These are phyloP conservation scores for Bradypodion pumilum DNA, from an alignment of 2,797 vertebrate genomes.

Conservation along the genomic window DNA sequence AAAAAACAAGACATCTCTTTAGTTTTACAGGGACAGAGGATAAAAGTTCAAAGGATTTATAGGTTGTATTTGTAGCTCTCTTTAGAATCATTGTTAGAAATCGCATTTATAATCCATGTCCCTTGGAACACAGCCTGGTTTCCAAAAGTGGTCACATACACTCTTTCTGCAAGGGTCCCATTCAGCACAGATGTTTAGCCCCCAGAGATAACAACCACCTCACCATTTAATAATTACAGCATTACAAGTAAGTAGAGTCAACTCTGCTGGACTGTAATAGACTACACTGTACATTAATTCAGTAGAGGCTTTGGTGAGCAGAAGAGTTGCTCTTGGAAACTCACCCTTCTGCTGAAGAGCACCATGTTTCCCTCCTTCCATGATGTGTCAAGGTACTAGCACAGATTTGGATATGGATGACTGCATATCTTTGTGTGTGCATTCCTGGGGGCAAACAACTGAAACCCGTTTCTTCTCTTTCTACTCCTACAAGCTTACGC, in stretches of 20 bases:
- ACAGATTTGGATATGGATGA: neutral
- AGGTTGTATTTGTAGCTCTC: neutral
- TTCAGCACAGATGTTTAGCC: neutral
- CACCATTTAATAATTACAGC: neutral
- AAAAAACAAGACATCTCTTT: neutral
- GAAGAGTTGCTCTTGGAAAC: neutral
- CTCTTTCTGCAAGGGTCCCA: neutral
- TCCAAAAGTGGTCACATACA: neutral
- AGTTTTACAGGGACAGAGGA: neutral
- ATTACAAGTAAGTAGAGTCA: too few relatives aligned
- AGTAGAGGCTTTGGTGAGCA: neutral
- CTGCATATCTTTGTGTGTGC: neutral
- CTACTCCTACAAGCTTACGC: neutral
- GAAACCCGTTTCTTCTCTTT: neutral
- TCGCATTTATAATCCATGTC: neutral
- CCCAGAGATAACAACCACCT: neutral
- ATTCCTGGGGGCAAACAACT: neutral
- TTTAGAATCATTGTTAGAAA: neutral
- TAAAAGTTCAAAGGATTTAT: slow-evolving; percentile 15
- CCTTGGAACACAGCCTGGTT: neutral
- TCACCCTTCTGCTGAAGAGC: neutral
- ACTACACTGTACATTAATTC: neutral
- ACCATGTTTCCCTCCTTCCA: neutral
- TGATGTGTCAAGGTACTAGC: neutral
- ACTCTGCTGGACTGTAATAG: neutral